phyloP scores from a whole-genome alignment of 2,113 vertebrate species.

The Pseudopipra pipra region DNA sequence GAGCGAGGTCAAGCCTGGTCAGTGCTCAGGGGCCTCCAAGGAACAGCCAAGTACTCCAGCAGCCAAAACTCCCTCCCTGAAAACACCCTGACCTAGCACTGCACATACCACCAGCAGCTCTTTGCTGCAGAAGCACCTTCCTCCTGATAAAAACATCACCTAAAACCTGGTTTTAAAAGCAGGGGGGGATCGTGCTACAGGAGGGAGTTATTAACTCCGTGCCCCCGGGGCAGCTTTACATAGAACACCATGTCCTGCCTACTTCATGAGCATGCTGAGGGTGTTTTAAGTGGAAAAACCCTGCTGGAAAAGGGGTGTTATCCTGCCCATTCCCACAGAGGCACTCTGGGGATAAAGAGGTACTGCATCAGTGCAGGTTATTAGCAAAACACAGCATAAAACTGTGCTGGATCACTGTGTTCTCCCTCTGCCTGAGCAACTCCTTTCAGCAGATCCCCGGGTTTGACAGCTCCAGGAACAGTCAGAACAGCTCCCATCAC shows the following conservation, averaged over 20 bases:
- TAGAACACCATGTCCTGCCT: background rate
- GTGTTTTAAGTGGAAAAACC: background rate
- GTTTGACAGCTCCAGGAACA: background rate
- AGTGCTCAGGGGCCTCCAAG: background rate
- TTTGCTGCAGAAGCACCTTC: background rate
- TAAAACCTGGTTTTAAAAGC: background rate
- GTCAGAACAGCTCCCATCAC: background rate
- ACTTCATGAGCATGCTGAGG: background rate
- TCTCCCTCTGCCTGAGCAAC: background rate
- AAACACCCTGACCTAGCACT: background rate
- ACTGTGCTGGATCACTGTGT: background rate
- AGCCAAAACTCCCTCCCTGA: background rate
- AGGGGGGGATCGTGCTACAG: background rate
- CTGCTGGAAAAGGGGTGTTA: background rate
- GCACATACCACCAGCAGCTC: background rate
- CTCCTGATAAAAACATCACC: background rate
- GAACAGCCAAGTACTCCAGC: background rate
- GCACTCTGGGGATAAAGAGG: background rate
- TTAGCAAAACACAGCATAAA: background rate
- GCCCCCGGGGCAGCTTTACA: background rate
- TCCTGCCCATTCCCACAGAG: background rate
- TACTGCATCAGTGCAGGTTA: background rate
- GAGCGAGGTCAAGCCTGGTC: background rate
- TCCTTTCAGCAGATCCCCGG: background rate
- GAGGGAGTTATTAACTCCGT: rapidly evolving